phyloP scores from a whole-genome alignment of 2,797 vertebrate genomes.

The Nyctibius grandis region DNA sequence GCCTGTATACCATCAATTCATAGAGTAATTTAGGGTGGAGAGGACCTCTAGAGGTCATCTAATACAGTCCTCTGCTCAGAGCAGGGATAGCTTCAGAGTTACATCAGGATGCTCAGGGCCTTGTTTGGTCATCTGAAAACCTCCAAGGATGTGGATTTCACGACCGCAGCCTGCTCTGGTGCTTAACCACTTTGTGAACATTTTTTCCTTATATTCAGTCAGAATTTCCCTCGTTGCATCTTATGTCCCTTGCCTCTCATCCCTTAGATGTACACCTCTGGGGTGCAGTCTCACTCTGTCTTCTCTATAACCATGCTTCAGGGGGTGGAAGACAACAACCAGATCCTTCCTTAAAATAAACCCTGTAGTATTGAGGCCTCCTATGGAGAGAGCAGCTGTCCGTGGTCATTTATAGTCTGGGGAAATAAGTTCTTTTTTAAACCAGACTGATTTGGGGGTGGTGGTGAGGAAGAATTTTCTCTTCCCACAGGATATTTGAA shows the following conservation, averaged over 20 bases:
- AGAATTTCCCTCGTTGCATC: neutral
- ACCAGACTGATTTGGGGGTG: neutral
- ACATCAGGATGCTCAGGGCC: neutral
- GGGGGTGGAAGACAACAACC: neutral
- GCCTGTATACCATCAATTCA: rapidly evolving
- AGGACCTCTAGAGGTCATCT: neutral
- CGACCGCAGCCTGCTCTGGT: neutral
- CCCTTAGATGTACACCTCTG: neutral
- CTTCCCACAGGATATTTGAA: constrained; percentile 76
- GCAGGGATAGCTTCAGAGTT: neutral
- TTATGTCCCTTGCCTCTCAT: neutral
- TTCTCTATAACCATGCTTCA: neutral
- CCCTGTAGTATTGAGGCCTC: neutral
- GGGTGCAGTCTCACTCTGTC: neutral
- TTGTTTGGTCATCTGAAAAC: neutral
- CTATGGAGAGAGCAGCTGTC: constrained; percentile 31
- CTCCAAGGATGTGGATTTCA: neutral
- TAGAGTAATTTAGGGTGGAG: neutral
- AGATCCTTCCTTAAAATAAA: constrained; percentile 33
- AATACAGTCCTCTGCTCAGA: neutral
- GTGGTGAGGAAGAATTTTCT: constrained; percentile 33
- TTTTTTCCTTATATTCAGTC: neutral
- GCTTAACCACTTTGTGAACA: neutral
- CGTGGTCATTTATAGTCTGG: constrained; percentile 20
- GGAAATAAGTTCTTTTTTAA: constrained; percentile 58